Base-by-base conservation (phyloP, 2,888 invertebrate species). In the Acronicta leporina region DNA sequence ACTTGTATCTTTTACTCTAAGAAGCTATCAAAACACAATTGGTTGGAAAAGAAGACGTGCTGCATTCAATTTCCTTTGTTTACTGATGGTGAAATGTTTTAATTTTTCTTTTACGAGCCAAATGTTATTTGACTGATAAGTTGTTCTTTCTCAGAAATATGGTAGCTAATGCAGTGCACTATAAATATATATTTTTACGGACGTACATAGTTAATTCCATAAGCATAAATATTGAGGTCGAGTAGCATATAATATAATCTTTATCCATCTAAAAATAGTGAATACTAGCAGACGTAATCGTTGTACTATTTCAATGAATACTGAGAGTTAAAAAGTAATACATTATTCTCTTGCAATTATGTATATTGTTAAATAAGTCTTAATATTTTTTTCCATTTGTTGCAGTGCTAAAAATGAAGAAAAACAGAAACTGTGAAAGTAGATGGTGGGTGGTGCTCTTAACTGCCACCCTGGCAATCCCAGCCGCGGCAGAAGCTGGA, bases 401-500 rank as follows among this genome's bases (percentile, higher is more conserved):
- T 85, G 20, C 82, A 85, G 85, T 47, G 25, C 16, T 48, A 85
- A 74, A n/a, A 51, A 94, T 92, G 92, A 90, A 88, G 86, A 91
- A 88, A 82, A 88, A 83, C 64, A 90, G 87, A 85, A 90, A 86
- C 73, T 87, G 84, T 75, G 83, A 86, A 52, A 88, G 87, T 70
- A 87, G 91, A 2, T 92, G 92, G 92, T 91, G 90, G 91, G 87
- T 92, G 76, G 85, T 92, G 66, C 72, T 92, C 63, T 75, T 94
- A 52, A 88, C 89, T 35, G 88, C 88, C 10, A 89, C 90, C 30
- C 75, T 94, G 55, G 89, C 88, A 50, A 84, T 85, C 35, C 79
- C 88, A 52, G 87, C 81, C 1, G 64, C 87, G 46, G 83, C 88
- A 8, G 92, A 93, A 59, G 83, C 86, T 43, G 86, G 88, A 33